Percentiles rank a stretch among this genome's conserved stretches.
These are phyloP conservation scores for Aurelia sp. DNA, from an alignment of 30 jellyfish, hydroid and myxozoan species.

Conservation along the genomic window DNA sequence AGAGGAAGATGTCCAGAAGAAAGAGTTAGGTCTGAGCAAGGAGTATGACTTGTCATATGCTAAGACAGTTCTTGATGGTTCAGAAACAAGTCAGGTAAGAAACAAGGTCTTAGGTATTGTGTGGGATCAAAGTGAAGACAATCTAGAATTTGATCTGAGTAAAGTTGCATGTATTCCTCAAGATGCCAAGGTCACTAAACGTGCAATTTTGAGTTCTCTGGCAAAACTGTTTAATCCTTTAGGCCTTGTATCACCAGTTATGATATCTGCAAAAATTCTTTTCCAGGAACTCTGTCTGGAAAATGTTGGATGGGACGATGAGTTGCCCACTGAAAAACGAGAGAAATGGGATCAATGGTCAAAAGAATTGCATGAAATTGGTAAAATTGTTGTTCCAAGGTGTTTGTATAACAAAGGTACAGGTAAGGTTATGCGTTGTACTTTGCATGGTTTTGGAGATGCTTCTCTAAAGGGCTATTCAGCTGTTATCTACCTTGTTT, in stretches of 20 bases:
- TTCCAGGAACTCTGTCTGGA: constrained; percentile 31
- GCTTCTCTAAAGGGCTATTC: constrained; percentile 7
- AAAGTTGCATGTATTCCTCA: no score
- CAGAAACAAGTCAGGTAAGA: not conserved
- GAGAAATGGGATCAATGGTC: not conserved
- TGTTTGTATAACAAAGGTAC: not conserved
- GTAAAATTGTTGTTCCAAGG: not conserved
- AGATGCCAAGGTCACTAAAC: not conserved
- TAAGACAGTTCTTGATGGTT: not conserved
- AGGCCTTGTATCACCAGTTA: constrained; percentile 11
- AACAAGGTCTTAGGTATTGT: constrained; percentile 29
- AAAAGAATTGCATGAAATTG: not conserved
- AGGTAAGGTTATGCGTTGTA: not conserved
- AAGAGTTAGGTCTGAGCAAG: not conserved
- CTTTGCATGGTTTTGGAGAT: constrained; percentile 42
- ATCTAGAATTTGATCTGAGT: constrained; percentile 12
- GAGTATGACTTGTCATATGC: not conserved
- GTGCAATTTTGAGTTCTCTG: constrained; percentile 16
- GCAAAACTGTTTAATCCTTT: constrained; percentile 34
- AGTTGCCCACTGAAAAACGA: not conserved
- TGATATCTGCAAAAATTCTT: constrained; percentile 6
- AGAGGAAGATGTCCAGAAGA: not conserved
- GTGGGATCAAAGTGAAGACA: constrained; percentile 20
- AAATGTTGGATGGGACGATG: constrained; percentile 24
- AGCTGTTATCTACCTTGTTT: constrained; percentile 13